Evolutionary conservation across 2,888 invertebrate species (phyloP).

Genomic region (Callosobruchus maculatus): DNA sequence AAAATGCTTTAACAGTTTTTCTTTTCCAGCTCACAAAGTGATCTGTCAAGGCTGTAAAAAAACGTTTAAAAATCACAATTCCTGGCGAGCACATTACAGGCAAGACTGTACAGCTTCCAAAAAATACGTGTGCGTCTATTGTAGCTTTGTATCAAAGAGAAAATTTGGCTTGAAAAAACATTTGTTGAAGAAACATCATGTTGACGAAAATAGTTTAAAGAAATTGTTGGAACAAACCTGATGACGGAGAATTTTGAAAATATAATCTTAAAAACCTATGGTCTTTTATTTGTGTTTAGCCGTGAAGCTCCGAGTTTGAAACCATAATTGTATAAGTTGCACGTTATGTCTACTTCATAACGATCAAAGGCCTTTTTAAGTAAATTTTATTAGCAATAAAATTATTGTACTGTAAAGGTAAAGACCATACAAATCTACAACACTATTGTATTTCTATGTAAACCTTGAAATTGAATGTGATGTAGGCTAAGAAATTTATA

Average conservation of each 20-base stretch:
- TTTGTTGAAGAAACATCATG: constrained; percentile 26
- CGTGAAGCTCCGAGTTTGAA: too few species aligned
- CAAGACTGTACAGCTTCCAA: constrained; percentile 9
- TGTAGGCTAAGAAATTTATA: too few species aligned
- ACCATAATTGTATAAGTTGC: too few species aligned
- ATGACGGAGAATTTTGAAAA: not conserved
- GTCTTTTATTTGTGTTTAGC: too few species aligned
- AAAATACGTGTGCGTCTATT: constrained; percentile 18
- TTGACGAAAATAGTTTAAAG: not conserved
- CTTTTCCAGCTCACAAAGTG: not conserved
- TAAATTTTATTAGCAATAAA: too few species aligned
- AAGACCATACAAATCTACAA: too few species aligned
- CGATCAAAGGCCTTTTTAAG: too few species aligned
- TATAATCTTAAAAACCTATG: not conserved
- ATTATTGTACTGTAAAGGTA: too few species aligned
- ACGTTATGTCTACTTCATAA: too few species aligned
- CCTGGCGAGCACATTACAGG: constrained; percentile 18
- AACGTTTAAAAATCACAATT: constrained; percentile 19
- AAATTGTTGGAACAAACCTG: not conserved
- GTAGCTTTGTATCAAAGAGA: constrained; percentile 14
- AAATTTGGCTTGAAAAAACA: constrained; percentile 5
- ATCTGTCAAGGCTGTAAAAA: constrained; percentile 18
- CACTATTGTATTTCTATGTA: too few species aligned
- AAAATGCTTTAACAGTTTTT: not conserved
- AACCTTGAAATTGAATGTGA: too few species aligned